Conservation (phyloP, 1,140 invertebrate genomes). For the Drosophila pruinosa region DNA sequence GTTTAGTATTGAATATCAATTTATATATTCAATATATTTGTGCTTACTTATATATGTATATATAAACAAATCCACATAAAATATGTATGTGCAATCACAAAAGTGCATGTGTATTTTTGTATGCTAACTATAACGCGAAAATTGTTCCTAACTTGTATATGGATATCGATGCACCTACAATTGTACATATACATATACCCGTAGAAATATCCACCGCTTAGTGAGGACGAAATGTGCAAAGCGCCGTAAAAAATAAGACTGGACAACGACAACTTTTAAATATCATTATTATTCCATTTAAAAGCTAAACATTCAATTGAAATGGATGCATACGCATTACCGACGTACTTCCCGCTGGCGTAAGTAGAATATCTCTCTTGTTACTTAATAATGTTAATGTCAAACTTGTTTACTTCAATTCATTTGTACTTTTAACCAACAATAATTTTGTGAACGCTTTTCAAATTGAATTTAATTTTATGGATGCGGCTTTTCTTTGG, state of each 20-base stretch:
- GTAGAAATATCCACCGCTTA: conserved; percentile 15
- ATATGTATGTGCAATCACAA: neutral
- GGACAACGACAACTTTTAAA: neutral
- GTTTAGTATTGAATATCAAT: too few species aligned
- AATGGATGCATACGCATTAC: conserved; percentile 74
- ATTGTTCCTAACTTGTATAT: too few species aligned
- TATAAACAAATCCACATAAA: neutral
- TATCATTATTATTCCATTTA: neutral
- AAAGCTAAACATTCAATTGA: neutral
- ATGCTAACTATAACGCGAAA: neutral
- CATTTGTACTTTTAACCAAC: too few species aligned
- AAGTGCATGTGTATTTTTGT: neutral
- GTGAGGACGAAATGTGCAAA: neutral
- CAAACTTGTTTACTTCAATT: too few species aligned
- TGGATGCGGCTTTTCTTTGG: too few species aligned
- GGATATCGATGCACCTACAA: neutral
- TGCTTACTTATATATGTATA: neutral
- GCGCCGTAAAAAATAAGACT: neutral
- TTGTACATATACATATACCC: conserved; percentile 1
- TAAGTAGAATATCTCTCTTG: conserved; percentile 45
- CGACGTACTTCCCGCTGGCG: conserved; percentile 76
- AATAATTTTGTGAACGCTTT: too few species aligned
- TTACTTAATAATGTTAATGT: neutral
- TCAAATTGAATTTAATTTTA: too few species aligned
- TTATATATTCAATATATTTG: neutral